Conservation (phyloP, 2,113 vertebrate genomes). For the Pelodiscus sinensis region DNA sequence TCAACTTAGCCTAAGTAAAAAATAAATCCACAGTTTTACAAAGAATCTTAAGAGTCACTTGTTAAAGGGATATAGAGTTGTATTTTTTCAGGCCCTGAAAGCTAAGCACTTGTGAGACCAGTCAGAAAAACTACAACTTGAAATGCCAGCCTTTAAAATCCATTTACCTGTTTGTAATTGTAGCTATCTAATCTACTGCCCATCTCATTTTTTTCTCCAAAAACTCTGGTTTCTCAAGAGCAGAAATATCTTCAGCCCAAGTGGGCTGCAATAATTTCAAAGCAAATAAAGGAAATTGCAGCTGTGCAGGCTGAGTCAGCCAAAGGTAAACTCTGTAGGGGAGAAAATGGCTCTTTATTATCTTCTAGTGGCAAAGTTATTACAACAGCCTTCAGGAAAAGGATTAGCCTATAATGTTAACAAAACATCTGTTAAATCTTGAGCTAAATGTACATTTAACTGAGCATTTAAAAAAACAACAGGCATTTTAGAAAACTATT, state of each 20-base stretch:
- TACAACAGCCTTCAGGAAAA: conserved; percentile 59
- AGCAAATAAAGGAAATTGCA: conserved; percentile 59
- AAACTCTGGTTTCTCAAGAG: conserved; percentile 50
- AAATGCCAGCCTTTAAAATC: conserved; percentile 16
- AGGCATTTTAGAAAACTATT: conserved; percentile 39
- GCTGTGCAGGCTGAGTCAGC: conserved; percentile 68
- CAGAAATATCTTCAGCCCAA: conserved; percentile 45
- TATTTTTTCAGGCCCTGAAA: neutral
- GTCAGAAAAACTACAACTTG: conserved; percentile 21
- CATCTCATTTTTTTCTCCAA: conserved; percentile 49
- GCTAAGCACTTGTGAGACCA: conserved; percentile 20
- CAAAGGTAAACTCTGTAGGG: conserved; percentile 70
- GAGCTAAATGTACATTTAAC: conserved; percentile 22
- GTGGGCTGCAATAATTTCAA: conserved; percentile 58
- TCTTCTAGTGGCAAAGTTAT: conserved; percentile 64
- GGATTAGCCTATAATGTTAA: conserved; percentile 55
- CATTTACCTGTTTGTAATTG: neutral
- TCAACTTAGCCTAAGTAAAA: neutral
- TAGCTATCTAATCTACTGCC: conserved; percentile 26
- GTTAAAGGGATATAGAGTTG: neutral
- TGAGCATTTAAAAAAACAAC: neutral
- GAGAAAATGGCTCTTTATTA: conserved; percentile 66
- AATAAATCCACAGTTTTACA: neutral
- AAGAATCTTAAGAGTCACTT: neutral
- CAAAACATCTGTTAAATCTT: conserved; percentile 64